Evolutionary conservation across 2,113 vertebrate species (phyloP).

Genomic region (Pseudorasbora parva): DNA sequence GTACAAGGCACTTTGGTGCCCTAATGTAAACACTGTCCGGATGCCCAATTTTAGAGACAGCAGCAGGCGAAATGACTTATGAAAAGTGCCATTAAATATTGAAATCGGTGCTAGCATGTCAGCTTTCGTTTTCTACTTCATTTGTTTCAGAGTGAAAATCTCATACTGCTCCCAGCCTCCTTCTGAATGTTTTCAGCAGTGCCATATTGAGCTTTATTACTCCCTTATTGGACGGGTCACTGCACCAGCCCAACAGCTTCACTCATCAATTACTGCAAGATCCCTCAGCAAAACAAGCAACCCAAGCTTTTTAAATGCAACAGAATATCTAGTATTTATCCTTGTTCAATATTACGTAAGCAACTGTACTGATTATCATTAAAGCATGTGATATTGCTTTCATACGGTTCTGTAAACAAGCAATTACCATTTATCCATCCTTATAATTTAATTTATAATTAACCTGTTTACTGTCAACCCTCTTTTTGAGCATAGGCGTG

Average conservation of each 20-base stretch:
- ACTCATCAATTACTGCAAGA: constrained; percentile 15
- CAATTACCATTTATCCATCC: not conserved
- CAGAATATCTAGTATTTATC: not conserved
- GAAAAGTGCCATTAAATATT: constrained; percentile 51
- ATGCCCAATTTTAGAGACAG: not conserved
- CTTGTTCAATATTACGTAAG: not conserved
- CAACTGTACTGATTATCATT: not conserved
- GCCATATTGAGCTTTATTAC: constrained; percentile 26
- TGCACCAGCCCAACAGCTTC: not conserved
- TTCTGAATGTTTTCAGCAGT: not conserved
- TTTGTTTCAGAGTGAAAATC: constrained; percentile 41
- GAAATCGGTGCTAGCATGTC: constrained; percentile 39
- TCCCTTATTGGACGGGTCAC: constrained; percentile 17
- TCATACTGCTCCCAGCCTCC: not conserved
- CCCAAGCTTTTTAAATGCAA: constrained; percentile 11
- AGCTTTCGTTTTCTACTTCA: constrained; percentile 49
- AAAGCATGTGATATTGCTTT: not conserved
- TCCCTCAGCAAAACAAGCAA: constrained; percentile 11
- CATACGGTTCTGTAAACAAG: not conserved
- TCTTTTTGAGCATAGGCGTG: no score
- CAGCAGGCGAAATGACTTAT: constrained; percentile 7
- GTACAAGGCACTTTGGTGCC: not conserved
- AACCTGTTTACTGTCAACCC: no score
- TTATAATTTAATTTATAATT: not conserved
- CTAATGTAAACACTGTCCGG: constrained; percentile 26